A percentile compares a stretch with the other conserved stretches of the same genome.
Evolutionary conservation across 2,113 vertebrate species (phyloP).

Genomic region (Orientallactaga bullata): DNA sequence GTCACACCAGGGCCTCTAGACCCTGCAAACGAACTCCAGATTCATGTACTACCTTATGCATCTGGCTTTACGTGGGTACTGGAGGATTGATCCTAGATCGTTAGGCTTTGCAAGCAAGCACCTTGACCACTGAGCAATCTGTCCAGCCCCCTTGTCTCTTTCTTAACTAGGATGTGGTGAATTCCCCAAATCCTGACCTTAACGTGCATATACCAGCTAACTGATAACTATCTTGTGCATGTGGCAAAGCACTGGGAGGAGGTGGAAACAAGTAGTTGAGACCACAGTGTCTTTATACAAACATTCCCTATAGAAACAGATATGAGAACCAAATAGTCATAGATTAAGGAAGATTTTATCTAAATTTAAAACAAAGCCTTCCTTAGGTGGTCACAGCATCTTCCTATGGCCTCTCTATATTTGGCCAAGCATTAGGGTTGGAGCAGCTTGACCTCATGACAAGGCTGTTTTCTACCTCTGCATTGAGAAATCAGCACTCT

Average conservation of each 20-base stretch:
- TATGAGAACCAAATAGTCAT: not conserved
- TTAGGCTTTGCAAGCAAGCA: too few species aligned
- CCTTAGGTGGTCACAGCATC: not conserved
- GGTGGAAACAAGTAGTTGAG: not conserved
- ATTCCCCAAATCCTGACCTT: not conserved
- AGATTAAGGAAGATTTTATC: not conserved
- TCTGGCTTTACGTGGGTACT: too few species aligned
- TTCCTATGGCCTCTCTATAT: not conserved
- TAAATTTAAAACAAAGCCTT: not conserved
- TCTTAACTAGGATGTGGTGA: not conserved
- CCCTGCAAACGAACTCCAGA: too few species aligned
- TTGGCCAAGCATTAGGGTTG: not conserved
- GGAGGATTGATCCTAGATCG: too few species aligned
- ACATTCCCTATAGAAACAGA: not conserved
- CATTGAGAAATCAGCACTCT: not conserved
- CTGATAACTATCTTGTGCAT: not conserved
- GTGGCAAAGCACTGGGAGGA: not conserved
- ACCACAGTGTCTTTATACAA: not conserved
- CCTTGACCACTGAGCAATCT: too few species aligned
- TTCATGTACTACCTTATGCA: too few species aligned
- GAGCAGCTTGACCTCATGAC: not conserved
- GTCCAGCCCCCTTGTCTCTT: not conserved
- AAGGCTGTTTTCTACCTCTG: not conserved
- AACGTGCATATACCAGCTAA: too few species aligned
- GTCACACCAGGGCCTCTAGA: too few species aligned